Evolutionary conservation across 2,888 invertebrate genomes (phyloP), one percentile per base, ranked within the genome.

Genomic region (Arrhopalites spinosus): DNA sequence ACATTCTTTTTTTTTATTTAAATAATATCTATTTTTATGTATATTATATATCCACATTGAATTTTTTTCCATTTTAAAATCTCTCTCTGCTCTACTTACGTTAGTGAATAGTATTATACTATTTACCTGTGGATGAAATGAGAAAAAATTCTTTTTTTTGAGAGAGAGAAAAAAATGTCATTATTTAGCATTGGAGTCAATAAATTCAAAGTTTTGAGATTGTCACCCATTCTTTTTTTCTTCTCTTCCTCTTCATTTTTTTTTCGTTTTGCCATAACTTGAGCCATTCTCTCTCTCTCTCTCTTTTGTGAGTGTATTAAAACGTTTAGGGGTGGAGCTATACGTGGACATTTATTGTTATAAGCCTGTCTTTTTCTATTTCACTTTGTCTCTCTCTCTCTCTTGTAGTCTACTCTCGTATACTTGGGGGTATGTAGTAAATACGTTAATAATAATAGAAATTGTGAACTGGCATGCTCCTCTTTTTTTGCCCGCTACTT

Each of bases 341-440:
- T 36, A 3, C 17, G 7, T 53, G 7, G 53, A 53, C n/a, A 53
- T 53, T 17, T 53, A 53, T 53, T 53, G 23, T 20, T 20, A 53
- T 53, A 53, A 20, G 36, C 53, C 25, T 69, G 53, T n/a, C 25
- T 69, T n/a, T 17, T 23, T n/a, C 29, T 43, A 47, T 50, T 50
- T 69, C 30, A 23, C 53, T 69, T 27, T 27, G 25, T 50, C 23
- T 20, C 1, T 67, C 47, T 45, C 47, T 67, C 67, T 45, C 20
- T 29, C 3, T 53, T 53, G 53, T 53, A 45, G 5, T 36, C 36
- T 36, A 36, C 36, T 36, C 53, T 17, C 15, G 17, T 17, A 53
- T 20, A 36, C 36, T 36, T 36, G 36, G n/a, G n/a, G n/a, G n/a
- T 53, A 53, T 53, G 53, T 53, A 36, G 36, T 36, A 36, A 36